Percentiles rank a stretch among this genome's conserved stretches.
Conservation (phyloP, 2,797 vertebrate genomes). For the Denticeps clupeoides region DNA sequence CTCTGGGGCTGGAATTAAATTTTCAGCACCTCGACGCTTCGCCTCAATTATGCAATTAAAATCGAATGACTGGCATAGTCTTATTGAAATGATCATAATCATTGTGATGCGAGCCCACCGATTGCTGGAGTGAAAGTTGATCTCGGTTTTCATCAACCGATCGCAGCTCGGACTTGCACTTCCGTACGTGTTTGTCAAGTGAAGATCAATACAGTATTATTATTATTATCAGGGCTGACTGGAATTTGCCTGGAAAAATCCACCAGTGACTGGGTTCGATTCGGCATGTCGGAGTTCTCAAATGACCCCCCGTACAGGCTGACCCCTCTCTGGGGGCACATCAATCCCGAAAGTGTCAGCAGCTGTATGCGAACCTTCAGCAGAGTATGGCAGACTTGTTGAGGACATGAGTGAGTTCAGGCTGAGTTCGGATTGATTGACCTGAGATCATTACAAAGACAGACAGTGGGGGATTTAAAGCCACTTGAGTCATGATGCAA, state of each 20-base stretch:
- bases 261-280: constrained; percentile 1
- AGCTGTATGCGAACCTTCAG: constrained; percentile 7
- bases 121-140: too few species aligned
- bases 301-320: constrained; percentile 12
- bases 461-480: too few species aligned
- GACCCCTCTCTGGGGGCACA: constrained; percentile 11
- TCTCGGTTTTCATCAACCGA: constrained; percentile 9
- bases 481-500: too few species aligned
- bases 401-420: not conserved
- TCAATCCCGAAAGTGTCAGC: constrained; percentile 6
- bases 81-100: too few species aligned
- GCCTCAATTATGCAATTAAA: too few species aligned
- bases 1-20: too few species aligned
- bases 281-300: not conserved
- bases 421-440: too few species aligned
- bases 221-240: constrained; percentile 10
- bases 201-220: constrained; percentile 22
- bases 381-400: too few species aligned
- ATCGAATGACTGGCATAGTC: too few species aligned
- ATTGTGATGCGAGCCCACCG: too few species aligned
- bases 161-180: constrained; percentile 16
- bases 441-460: too few species aligned
- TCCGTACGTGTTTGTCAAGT: constrained; percentile 17
- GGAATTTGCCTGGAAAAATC: constrained; percentile 11
- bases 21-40: too few species aligned